Evolutionary conservation across 2,113 vertebrate species (phyloP).

Genomic region (Otolemur garnettii): DNA sequence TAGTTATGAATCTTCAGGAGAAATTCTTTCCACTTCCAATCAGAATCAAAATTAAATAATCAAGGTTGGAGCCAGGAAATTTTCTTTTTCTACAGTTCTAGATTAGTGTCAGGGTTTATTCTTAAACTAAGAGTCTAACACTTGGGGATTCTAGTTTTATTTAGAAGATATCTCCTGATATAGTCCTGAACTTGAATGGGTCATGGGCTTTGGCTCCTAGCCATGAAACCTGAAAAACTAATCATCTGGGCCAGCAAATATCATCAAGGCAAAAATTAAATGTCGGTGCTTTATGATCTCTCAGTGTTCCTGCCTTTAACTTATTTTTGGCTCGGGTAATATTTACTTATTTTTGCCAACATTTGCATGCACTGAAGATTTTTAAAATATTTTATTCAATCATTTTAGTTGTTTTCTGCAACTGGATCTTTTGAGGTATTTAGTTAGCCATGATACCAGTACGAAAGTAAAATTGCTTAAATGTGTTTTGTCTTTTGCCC

Average conservation of each 20-base stretch:
- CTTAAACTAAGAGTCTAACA: neutral
- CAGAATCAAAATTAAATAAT: constrained; percentile 1
- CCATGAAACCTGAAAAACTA: neutral
- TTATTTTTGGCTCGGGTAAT: neutral
- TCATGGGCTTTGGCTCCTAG: neutral
- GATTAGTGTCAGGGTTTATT: neutral
- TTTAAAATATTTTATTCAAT: neutral
- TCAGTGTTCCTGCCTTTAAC: neutral
- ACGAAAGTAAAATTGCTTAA: neutral
- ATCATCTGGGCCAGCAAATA: neutral
- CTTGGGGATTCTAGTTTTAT: neutral
- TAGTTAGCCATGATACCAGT: neutral
- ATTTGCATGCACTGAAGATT: neutral
- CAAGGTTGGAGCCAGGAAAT: neutral
- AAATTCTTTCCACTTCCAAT: neutral
- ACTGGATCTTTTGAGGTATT: neutral
- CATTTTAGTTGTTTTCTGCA: neutral
- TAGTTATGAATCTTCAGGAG: neutral
- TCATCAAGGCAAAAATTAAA: neutral
- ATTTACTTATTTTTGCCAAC: neutral
- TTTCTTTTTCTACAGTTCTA: neutral
- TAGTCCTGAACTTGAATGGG: neutral
- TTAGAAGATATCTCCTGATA: neutral
- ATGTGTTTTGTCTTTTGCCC: neutral
- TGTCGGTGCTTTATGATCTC: neutral